A percentile compares a stretch with the other conserved stretches of the same genome.
Evolutionary conservation across 2,797 vertebrate species (phyloP).

Genomic region (Loris lydekkerianus): DNA sequence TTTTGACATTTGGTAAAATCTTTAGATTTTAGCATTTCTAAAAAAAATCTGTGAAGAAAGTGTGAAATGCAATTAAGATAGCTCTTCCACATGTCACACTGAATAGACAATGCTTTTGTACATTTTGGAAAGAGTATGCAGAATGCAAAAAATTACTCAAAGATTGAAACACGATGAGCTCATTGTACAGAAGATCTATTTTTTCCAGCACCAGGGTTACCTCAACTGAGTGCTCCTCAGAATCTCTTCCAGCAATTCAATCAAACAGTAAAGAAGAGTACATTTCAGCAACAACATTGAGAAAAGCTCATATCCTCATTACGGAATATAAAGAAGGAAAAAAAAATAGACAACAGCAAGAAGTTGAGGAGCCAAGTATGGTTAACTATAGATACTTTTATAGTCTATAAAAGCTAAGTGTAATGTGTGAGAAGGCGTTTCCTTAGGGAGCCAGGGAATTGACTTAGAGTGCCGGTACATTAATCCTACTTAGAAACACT

Average conservation of each 20-base stretch:
- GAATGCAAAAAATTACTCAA: slow-evolving; percentile 31
- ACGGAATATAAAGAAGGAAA: slow-evolving; percentile 31
- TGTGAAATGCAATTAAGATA: slow-evolving; percentile 63
- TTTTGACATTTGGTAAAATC: slow-evolving; percentile 57
- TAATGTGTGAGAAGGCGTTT: slow-evolving; percentile 60
- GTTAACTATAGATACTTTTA: slow-evolving; percentile 54
- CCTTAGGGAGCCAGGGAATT: slow-evolving; percentile 81
- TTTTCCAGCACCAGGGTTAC: background rate
- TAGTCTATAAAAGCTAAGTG: slow-evolving; percentile 53
- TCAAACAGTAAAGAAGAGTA: slow-evolving; percentile 22
- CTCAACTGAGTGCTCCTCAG: background rate
- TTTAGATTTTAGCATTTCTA: slow-evolving; percentile 62
- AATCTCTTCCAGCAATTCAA: slow-evolving; percentile 59
- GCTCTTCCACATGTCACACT: background rate
- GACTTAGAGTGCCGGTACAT: slow-evolving; percentile 78
- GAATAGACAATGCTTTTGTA: slow-evolving; percentile 32
- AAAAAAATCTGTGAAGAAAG: slow-evolving; percentile 57
- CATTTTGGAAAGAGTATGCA: slow-evolving; percentile 36
- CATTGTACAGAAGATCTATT: background rate
- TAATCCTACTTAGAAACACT: slow-evolving; percentile 87
- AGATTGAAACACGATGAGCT: background rate
- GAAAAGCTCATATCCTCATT: slow-evolving; percentile 51
- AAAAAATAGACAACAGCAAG: slow-evolving; percentile 10
- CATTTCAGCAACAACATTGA: slow-evolving; percentile 56
- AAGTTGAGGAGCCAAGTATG: slow-evolving; percentile 67